phyloP scores from a whole-genome alignment of 1,140 invertebrate species.

The Patella vulgata region DNA sequence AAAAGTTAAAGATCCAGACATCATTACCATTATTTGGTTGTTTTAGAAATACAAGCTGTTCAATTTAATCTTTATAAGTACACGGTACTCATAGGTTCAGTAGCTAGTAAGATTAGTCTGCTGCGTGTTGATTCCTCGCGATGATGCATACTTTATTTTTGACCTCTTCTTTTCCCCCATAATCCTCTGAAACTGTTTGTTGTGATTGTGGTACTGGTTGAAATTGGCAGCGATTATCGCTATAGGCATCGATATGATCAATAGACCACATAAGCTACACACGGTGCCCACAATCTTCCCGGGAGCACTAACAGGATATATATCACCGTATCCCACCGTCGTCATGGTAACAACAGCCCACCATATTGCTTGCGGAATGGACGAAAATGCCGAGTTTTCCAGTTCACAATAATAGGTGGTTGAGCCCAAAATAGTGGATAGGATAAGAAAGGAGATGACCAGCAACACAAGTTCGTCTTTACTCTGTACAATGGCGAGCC shows the following conservation, averaged over 20 bases:
- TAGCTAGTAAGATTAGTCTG: no score
- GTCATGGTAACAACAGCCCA: constrained; percentile 89
- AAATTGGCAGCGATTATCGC: constrained; percentile 12
- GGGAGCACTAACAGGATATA: constrained; percentile 61
- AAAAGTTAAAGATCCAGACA: no score
- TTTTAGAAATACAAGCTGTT: no score
- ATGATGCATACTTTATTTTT: no score
- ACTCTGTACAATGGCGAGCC: constrained; percentile 7
- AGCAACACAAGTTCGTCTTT: constrained; percentile 7
- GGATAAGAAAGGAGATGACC: background rate
- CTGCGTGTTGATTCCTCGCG: no score
- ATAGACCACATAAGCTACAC: constrained; percentile 13
- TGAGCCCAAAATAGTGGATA: background rate
- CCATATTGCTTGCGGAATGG: constrained; percentile 98
- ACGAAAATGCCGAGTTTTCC: constrained; percentile 91
- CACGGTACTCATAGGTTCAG: no score
- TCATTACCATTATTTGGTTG: no score
- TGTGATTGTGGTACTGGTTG: background rate
- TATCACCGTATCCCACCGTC: constrained; percentile 97
- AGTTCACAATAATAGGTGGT: constrained; percentile 13
- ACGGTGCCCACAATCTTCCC: constrained; percentile 44
- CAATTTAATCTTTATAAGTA: no score
- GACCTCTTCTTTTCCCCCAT: no score
- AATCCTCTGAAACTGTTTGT: no score
- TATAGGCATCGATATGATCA: constrained; percentile 23